phyloP scores from a whole-genome alignment of 1,140 invertebrate genomes.

The Steinernema khuongi region DNA sequence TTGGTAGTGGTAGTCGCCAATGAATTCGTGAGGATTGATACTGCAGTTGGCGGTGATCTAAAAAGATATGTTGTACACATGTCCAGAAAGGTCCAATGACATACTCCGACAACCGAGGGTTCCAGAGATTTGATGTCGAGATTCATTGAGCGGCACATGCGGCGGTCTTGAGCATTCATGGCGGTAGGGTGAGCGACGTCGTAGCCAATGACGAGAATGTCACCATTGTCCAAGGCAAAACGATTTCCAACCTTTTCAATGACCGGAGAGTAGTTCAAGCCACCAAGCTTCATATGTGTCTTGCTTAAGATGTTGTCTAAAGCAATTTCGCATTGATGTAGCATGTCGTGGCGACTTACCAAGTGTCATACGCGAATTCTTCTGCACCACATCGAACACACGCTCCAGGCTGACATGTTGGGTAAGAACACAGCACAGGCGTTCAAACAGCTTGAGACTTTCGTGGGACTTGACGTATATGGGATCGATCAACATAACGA shows the following conservation, averaged over 20 bases:
- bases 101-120: neutral
- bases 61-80: constrained; percentile 6
- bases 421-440: neutral
- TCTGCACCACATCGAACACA: constrained; percentile 1
- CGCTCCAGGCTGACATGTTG: neutral
- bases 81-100: no score
- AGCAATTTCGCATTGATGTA: neutral
- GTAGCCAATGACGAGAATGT: neutral
- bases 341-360: neutral
- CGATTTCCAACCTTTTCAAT: neutral
- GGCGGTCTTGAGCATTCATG: neutral
- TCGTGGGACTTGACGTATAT: neutral
- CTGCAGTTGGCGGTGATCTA: constrained; percentile 29
- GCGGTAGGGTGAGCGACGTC: constrained; percentile 2
- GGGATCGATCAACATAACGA: constrained; percentile 1
- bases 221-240: neutral
- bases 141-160: neutral
- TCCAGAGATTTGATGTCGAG: neutral
- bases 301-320: constrained; percentile 6
- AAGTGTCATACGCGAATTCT: neutral
- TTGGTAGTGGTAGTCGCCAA: constrained; percentile 37
- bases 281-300: constrained; percentile 6
- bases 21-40: constrained; percentile 14
- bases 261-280: neutral
- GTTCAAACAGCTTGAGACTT: neutral